Percentiles rank a stretch among this genome's conserved stretches.
Conservation (phyloP, 2,797 vertebrate species). For the Steatocranus sp. region DNA sequence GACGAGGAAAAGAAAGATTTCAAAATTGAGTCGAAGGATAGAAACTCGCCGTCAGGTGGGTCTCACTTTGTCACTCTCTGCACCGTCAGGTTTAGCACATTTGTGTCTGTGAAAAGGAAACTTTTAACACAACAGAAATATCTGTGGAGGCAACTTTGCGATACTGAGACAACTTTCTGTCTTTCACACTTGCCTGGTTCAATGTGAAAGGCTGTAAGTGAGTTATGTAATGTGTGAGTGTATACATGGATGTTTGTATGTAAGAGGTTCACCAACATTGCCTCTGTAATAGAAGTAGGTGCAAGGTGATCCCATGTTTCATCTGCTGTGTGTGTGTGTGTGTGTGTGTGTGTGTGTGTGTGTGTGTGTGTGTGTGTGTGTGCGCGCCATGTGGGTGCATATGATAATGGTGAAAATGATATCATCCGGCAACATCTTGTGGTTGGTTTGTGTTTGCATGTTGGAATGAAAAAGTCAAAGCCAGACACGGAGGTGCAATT, state of each 20-base stretch:
- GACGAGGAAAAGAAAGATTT: constrained; percentile 80
- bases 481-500: background rate
- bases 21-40: constrained; percentile 85
- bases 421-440: constrained; percentile 21
- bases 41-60: constrained; percentile 81
- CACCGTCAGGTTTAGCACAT: background rate
- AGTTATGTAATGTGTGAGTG: background rate
- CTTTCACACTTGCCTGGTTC: background rate
- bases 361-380: background rate
- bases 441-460: constrained; percentile 24
- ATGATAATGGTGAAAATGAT: background rate
- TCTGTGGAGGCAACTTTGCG: background rate
- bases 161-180: background rate
- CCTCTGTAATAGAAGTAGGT: background rate
- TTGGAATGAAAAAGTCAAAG: constrained; percentile 25
- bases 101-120: background rate
- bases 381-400: constrained; percentile 25
- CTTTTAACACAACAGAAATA: background rate
- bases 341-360: constrained; percentile 16
- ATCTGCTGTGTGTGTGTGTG: background rate
- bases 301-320: constrained; percentile 8
- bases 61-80: background rate
- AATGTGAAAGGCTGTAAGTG: background rate
- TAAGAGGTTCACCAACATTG: background rate
- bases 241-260: background rate